Evolutionary conservation across 2,113 vertebrate species (phyloP).

Genomic region (Psilopsiagon aymara): DNA sequence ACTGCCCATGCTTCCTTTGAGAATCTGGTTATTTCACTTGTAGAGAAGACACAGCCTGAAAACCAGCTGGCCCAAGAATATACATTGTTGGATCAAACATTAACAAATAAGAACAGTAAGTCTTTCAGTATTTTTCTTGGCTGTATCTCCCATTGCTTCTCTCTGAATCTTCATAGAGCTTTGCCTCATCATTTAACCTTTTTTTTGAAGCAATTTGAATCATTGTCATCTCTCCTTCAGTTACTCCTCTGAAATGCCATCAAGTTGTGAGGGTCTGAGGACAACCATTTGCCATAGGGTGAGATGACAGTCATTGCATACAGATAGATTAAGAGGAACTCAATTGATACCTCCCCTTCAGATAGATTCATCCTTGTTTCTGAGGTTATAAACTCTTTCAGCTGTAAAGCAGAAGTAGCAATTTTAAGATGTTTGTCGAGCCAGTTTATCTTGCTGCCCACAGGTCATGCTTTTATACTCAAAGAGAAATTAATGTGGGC

Average conservation of each 20-base stretch:
- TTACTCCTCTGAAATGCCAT: neutral
- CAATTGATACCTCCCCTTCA: neutral
- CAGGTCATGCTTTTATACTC: neutral
- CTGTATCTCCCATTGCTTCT: neutral
- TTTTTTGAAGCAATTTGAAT: neutral
- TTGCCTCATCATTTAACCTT: neutral
- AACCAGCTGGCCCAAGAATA: neutral
- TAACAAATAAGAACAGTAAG: neutral
- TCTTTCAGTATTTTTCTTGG: neutral
- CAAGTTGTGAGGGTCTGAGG: neutral
- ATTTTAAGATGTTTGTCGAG: neutral
- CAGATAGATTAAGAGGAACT: neutral
- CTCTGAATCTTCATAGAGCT: neutral
- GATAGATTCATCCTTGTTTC: neutral
- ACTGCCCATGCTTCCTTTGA: fast-evolving
- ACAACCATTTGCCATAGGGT: neutral
- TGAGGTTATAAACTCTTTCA: neutral
- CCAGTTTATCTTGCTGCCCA: neutral
- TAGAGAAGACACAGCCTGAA: neutral
- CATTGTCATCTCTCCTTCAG: neutral
- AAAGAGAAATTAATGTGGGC: neutral
- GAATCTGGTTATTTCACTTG: neutral
- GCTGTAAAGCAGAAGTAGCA: neutral
- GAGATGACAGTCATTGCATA: neutral
- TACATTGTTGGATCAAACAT: neutral